Base-by-base conservation (phyloP, 2,113 vertebrate species). In the Perca flavescens region DNA sequence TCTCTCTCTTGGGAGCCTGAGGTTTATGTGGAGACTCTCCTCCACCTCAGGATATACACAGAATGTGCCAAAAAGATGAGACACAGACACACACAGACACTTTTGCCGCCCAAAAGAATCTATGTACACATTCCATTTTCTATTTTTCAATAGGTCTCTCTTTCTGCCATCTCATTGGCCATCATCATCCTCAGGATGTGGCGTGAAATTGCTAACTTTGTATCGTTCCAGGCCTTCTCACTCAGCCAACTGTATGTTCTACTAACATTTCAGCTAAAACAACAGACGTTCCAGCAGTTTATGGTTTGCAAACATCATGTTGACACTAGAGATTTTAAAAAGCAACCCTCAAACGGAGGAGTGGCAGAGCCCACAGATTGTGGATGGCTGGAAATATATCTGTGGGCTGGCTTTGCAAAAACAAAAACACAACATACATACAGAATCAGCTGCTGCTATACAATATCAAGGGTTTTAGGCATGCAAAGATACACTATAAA, bases 11-110 rank as follows among this genome's bases (percentile, higher is more conserved):
- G 43, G 52, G 76, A 50, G 64, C 54, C 28, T 58, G 74, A 79
- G 80, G 79, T 87, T 90, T 92, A 94, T 90, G 84, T 91, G 87
- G 83, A 89, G 74, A 90, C 90, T 70, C 69, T 88, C 86, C 56
- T 65, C 40, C 40, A 43, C 40, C 72, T 88, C 82, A 87, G 80
- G 57, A 83, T 88, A 84, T 34, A 80, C 77, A 75, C 67, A 72
- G 31, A 79, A 72, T 14, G 46, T 74, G 21, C 58, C 52, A 83
- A 86, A 80, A n/a, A 56, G 17, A 83, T 13, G 52, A n/a, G 22
- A 63, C 49, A 16, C 28, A 54, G 22, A 40, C 31, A 63, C 36
- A 63, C 61, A 63, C 34, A 63, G 34, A 16, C 25, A 31, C 5
- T 65, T 84, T 61, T n/a, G 14, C 62, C 9, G 4, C 69, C 36